These are phyloP conservation scores for Macropis europaea DNA, from an alignment of 2,888 invertebrate genomes.

Conservation along the genomic window DNA sequence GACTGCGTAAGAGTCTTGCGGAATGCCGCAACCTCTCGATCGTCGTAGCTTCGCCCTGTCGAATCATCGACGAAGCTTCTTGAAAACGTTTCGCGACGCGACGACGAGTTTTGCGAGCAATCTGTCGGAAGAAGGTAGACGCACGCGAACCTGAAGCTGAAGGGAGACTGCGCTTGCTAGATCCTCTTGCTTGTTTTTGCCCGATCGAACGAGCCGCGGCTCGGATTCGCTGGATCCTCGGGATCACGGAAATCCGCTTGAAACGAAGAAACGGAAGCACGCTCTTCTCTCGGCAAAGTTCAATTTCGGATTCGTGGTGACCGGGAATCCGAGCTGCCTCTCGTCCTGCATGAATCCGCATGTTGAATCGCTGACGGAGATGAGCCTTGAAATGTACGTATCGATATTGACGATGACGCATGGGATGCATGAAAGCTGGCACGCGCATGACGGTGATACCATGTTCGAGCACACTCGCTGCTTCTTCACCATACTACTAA, in stretches of 20 bases:
- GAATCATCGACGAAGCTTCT: too few species aligned
- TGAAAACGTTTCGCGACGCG: background rate
- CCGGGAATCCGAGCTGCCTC: background rate
- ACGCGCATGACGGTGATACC: slow-evolving; percentile 22
- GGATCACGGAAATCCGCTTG: background rate
- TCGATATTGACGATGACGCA: too few species aligned
- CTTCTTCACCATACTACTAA: slow-evolving; percentile 9
- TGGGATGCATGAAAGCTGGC: slow-evolving; percentile 6
- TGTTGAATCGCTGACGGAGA: slow-evolving; percentile 5
- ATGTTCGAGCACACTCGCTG: slow-evolving; percentile 25
- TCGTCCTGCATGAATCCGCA: slow-evolving; percentile 12
- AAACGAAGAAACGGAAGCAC: background rate
- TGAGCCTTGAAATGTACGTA: slow-evolving; percentile 13
- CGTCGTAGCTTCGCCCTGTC: background rate
- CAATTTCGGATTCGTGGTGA: too few species aligned
- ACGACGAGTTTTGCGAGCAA: slow-evolving; percentile 21
- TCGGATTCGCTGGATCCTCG: slow-evolving; percentile 24
- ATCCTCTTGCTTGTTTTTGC: background rate
- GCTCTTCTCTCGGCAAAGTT: too few species aligned
- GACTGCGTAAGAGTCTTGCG: slow-evolving; percentile 3
- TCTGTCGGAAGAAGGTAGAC: slow-evolving; percentile 5
- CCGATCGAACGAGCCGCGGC: background rate
- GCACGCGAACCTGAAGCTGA: background rate
- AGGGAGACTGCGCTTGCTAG: slow-evolving; percentile 7
- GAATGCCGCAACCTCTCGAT: slow-evolving; percentile 5